These are phyloP conservation scores for Cyclophora albipunctata DNA, from an alignment of 2,888 invertebrate species.

Conservation along the genomic window DNA sequence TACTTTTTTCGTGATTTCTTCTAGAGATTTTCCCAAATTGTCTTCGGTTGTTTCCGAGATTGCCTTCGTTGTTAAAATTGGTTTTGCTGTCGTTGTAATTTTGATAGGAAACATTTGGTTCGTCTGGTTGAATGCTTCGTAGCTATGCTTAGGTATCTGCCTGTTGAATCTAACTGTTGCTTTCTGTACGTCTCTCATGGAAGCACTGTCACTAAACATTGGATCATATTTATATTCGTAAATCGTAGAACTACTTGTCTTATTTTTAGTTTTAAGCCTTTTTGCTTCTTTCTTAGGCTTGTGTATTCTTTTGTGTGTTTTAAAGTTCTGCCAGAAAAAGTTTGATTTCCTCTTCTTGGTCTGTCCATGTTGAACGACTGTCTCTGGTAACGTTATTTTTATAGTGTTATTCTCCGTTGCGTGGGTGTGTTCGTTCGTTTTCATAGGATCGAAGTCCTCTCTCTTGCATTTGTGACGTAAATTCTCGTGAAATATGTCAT, in stretches of 20 bases:
- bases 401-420: background rate
- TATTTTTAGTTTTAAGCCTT: too few relatives aligned
- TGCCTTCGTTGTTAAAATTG: background rate
- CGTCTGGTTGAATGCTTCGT: background rate
- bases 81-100: background rate
- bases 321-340: conserved; percentile 1
- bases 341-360: conserved; percentile 15
- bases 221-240: too few relatives aligned
- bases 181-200: background rate
- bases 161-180: background rate
- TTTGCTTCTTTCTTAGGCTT: too few relatives aligned
- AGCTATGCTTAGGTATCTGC: background rate
- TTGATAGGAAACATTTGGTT: background rate
- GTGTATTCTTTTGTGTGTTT: too few relatives aligned
- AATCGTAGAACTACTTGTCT: too few relatives aligned
- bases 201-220: too few relatives aligned
- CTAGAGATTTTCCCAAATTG: conserved; percentile 1
- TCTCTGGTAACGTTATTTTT: background rate
- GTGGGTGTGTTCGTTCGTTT: too few relatives aligned
- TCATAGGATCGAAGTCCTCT: background rate
- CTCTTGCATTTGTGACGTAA: background rate
- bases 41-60: background rate
- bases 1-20: conserved; percentile 3
- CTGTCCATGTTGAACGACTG: background rate
- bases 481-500: conserved; percentile 9